Conservation (phyloP, 35 echinoderm and acorn worm genomes). For the Heliocidaris erythrogramma region DNA sequence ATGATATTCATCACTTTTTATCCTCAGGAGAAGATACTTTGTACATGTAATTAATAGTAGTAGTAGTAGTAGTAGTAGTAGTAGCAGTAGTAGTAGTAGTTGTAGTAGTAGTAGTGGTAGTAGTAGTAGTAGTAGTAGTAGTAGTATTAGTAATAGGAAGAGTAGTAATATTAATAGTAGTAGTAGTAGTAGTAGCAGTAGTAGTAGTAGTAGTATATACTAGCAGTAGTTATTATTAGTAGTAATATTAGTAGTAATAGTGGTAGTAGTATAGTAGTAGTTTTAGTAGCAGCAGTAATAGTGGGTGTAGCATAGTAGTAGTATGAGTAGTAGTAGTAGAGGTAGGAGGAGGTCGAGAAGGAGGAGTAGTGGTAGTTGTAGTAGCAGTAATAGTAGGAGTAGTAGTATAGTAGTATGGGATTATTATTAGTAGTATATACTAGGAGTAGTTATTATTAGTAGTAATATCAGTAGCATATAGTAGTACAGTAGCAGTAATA, state of each 20-base stretch:
- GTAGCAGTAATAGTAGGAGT: neutral
- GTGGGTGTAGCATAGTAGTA: neutral
- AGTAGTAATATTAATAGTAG: too few relatives aligned
- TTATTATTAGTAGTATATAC: neutral
- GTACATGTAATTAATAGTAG: neutral
- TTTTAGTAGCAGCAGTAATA: neutral
- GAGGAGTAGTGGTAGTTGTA: too few relatives aligned
- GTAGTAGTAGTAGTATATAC: neutral
- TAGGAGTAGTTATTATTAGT: neutral
- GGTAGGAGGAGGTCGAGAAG: neutral
- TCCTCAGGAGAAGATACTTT: too few relatives aligned
- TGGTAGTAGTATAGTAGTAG: too few relatives aligned
- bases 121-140: neutral
- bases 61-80: neutral
- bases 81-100: slow-evolving; percentile 19
- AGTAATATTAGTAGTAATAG: too few relatives aligned
- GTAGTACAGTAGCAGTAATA: neutral
- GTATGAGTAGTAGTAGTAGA: neutral
- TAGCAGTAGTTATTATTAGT: too few relatives aligned
- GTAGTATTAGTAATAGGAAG: neutral
- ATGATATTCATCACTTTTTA: too few relatives aligned
- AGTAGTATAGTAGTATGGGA: neutral
- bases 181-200: too few relatives aligned
- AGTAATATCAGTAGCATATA: neutral
- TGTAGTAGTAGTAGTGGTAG: neutral